Evolutionary conservation across 2,113 vertebrate genomes (phyloP).

Genomic region (Myanophis thanlyinensis): DNA sequence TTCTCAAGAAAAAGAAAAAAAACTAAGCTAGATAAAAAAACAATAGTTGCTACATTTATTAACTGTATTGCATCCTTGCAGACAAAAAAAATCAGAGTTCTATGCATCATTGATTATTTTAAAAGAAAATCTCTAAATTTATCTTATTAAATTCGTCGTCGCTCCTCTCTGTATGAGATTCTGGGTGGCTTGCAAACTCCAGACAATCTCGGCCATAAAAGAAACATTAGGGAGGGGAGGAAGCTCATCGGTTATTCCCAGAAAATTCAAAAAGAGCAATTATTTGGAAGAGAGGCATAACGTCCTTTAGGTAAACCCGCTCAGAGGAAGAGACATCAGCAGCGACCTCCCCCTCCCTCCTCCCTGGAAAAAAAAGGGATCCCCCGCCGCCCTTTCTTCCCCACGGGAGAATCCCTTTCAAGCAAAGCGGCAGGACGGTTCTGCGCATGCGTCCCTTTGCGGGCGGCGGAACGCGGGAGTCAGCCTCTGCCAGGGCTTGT

Average conservation of each 20-base stretch:
- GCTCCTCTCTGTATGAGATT: neutral
- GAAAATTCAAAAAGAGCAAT: neutral
- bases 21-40: neutral
- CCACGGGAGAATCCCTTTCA: neutral
- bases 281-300: neutral
- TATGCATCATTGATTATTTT: neutral
- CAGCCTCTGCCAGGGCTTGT: neutral
- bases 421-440: neutral
- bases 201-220: neutral
- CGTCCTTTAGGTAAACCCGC: neutral
- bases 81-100: neutral
- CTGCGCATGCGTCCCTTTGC: neutral
- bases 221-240: neutral
- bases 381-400: no score
- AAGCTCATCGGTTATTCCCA: neutral
- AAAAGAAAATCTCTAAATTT: neutral
- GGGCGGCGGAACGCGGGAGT: fast-evolving
- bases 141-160: neutral
- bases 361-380: neutral
- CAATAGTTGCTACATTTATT: neutral
- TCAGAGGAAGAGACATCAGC: neutral
- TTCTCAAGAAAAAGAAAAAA: neutral
- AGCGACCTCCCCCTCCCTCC: fast-evolving
- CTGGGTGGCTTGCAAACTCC: neutral
- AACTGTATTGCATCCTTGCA: neutral